Evolutionary conservation across 2,888 invertebrate genomes (phyloP).

Genomic region (Tenodera sinensis): DNA sequence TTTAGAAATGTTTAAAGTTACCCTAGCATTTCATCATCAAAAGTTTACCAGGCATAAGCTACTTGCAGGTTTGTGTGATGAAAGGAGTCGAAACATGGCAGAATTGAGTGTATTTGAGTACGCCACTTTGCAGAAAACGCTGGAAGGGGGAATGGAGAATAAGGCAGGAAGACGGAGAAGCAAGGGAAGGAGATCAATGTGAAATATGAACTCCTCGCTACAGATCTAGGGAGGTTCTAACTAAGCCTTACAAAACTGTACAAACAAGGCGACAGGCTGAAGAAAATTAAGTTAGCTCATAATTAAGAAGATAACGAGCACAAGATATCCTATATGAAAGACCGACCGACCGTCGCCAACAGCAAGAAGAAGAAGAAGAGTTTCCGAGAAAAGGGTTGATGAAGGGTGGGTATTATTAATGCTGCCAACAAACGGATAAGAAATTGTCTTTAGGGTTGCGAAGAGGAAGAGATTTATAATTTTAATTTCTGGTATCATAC

Average conservation of each 20-base stretch:
- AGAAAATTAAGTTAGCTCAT: constrained; percentile 24
- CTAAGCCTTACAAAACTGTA: constrained; percentile 3
- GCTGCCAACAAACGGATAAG: constrained; percentile 10
- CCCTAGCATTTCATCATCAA: too few relatives aligned
- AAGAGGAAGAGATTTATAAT: not conserved
- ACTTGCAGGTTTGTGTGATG: too few relatives aligned
- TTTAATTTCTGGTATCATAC: constrained; percentile 8
- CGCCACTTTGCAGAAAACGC: not conserved
- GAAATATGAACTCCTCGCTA: constrained; percentile 22
- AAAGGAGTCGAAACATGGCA: too few relatives aligned
- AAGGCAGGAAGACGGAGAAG: not conserved
- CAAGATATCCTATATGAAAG: constrained; percentile 9
- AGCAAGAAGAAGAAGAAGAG: not conserved
- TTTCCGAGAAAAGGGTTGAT: constrained; percentile 11
- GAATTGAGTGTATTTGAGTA: not conserved
- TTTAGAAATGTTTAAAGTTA: too few relatives aligned
- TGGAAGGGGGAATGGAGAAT: not conserved
- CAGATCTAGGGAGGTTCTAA: not conserved
- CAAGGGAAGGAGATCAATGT: constrained; percentile 15
- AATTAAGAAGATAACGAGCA: constrained; percentile 26
- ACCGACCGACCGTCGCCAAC: not conserved
- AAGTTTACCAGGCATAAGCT: too few relatives aligned
- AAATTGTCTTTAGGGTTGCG: not conserved
- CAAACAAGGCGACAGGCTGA: constrained; percentile 20
- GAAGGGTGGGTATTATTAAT: constrained; percentile 13